Evolutionary conservation across 2,888 invertebrate species (phyloP), one percentile per base, ranked within the genome.

Genomic region (Rhynchonema sp.): DNA sequence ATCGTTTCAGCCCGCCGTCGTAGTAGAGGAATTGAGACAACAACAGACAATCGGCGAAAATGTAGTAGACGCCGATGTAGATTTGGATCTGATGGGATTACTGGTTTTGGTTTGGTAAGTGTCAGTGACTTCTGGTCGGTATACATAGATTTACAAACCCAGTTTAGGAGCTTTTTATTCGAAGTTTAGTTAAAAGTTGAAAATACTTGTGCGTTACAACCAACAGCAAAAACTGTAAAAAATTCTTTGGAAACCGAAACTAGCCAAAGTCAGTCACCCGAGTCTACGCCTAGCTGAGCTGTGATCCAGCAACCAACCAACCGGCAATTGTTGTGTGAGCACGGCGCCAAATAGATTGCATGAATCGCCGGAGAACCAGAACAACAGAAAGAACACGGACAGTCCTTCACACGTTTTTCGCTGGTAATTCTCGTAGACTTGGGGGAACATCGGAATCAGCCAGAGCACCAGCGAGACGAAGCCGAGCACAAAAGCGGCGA

Each of bases 351-450:
- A 59, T 64, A 76, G 68, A 64, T 76, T 76, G 30, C 73, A 70
- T 22, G 69, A 65, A 60, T 76, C 76, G 6, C 76, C 75, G 2
- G 72, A 64, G 1, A 74, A 68, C 75, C 76, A 76, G 65, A 75
- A 74, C 58, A 74, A 64, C 28, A 76, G 67, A 61, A 76, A 69
- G 27, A 70, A 67, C 23, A 74, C 62, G 13, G 75, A 75, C 27
- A 76, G 66, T 0, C 75, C 75, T 49, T 74, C 74, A 29, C 70
- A 70, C 29, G 65, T 64, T 61, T 72, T 71, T n/a, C 66, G 65
- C 29, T 62, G 61, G 62, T 72, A 72, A 60, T 72, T 72, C 58
- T 71, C 70, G 61, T 65, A 68, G 20, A 73, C 62, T 58, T 72
- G 72, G 1, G 72, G 72, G 58, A 72, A 65, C 13, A 73, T 59